Conservation (phyloP, 2,113 vertebrate species). For the Scytalopus superciliaris region DNA sequence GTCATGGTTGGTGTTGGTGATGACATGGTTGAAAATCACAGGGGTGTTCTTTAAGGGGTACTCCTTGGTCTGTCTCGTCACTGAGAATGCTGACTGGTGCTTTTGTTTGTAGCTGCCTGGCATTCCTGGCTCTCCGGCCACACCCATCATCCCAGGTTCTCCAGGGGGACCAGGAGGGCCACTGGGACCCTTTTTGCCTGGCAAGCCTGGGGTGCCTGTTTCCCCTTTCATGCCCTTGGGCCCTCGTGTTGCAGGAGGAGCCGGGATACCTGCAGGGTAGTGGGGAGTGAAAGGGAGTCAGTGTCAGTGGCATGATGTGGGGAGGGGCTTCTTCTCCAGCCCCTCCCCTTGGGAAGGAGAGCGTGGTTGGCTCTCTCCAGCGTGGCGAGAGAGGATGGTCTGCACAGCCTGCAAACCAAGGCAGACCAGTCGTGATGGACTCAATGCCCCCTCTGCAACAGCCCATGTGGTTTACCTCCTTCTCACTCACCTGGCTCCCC, state of each 20-base stretch:
- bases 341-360: not conserved
- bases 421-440: not conserved
- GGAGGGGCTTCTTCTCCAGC: not conserved
- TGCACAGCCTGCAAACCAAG: not conserved
- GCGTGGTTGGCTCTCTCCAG: not conserved
- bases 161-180: constrained; percentile 42
- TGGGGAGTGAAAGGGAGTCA: not conserved
- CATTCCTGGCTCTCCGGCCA: constrained; percentile 4
- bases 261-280: constrained; percentile 60
- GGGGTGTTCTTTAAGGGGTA: constrained; percentile 10
- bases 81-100: constrained; percentile 78
- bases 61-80: constrained; percentile 46
- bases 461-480: not conserved
- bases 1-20: constrained; percentile 74
- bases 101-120: constrained; percentile 62
- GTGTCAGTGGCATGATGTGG: not conserved
- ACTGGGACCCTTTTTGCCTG: constrained; percentile 69
- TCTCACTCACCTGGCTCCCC: constrained; percentile 76
- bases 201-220: constrained; percentile 36
- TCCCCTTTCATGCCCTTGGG: constrained; percentile 76
- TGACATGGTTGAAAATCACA: constrained; percentile 64
- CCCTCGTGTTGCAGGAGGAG: not conserved
- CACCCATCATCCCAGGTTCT: not conserved
- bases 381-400: not conserved
- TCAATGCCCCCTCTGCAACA: not conserved